Conservation (phyloP, 2,888 invertebrate species). For the Drosophila borborema region DNA sequence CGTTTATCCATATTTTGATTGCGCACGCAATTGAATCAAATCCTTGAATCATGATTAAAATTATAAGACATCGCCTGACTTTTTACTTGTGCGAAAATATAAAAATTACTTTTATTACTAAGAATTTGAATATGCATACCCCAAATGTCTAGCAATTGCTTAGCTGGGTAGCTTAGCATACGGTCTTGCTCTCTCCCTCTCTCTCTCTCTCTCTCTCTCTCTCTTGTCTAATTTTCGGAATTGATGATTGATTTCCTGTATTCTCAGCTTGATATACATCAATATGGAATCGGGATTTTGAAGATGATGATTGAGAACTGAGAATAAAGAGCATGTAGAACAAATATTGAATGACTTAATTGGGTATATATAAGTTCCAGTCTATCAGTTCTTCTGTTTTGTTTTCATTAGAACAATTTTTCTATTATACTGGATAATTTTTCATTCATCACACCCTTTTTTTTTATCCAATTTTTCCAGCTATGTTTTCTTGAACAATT, state of each 20-base stretch:
- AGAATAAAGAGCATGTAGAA: too few species aligned
- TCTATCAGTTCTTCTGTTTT: too few species aligned
- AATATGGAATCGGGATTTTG: too few species aligned
- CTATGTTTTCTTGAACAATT: background rate
- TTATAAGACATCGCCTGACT: constrained; percentile 13
- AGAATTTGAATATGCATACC: constrained; percentile 11
- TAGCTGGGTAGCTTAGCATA: background rate
- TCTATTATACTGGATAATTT: background rate
- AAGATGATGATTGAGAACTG: too few species aligned
- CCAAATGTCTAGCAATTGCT: background rate
- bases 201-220: too few species aligned
- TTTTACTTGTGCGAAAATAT: constrained; percentile 12
- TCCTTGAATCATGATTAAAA: constrained; percentile 41
- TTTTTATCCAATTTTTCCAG: background rate
- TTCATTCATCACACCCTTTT: background rate
- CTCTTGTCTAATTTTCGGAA: too few species aligned
- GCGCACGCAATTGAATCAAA: constrained; percentile 35
- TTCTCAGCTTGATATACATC: background rate
- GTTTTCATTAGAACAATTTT: too few species aligned
- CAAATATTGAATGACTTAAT: too few species aligned
- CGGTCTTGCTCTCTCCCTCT: too few species aligned
- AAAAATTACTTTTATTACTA: constrained; percentile 2
- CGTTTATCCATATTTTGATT: constrained; percentile 9
- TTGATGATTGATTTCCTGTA: background rate
- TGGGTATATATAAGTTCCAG: too few species aligned